A percentile compares a stretch with the other conserved stretches of the same genome.
Evolutionary conservation across 2,113 vertebrate genomes (phyloP).

Genomic region (zebrafish (Danio rerio)): DNA sequence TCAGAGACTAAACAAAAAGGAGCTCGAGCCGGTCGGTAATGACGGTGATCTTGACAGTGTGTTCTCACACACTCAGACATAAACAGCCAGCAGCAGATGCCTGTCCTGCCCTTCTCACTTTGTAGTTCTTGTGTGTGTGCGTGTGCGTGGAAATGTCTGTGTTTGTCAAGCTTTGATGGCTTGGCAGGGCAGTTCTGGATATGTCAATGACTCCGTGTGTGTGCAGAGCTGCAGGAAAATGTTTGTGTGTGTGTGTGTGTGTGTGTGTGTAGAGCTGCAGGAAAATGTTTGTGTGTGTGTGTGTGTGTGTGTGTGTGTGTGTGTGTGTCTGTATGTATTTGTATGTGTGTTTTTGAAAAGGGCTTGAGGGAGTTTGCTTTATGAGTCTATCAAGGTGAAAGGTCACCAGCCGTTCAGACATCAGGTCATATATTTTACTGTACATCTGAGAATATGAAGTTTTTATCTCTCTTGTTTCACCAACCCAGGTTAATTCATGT

Average conservation of each 20-base stretch:
- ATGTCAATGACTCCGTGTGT: slow-evolving; percentile 24
- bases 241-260: slow-evolving; percentile 16
- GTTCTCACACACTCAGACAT: slow-evolving; percentile 40
- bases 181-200: slow-evolving; percentile 23
- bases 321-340: not conserved
- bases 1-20: slow-evolving; percentile 48
- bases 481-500: not conserved
- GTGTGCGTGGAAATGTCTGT: slow-evolving; percentile 38
- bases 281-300: not conserved
- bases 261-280: slow-evolving; percentile 12
- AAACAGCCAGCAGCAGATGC: slow-evolving; percentile 47
- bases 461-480: not conserved
- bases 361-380: slow-evolving; percentile 27
- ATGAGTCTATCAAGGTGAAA: slow-evolving; percentile 28
- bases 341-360: slow-evolving; percentile 13
- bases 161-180: slow-evolving; percentile 42
- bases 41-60: slow-evolving; percentile 33
- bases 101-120: slow-evolving; percentile 14
- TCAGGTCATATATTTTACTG: not conserved
- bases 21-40: slow-evolving; percentile 32
- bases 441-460: not conserved
- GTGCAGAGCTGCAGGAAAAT: slow-evolving; percentile 6
- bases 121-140: slow-evolving; percentile 20
- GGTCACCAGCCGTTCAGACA: not conserved
- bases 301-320: too few species aligned